Conservation (phyloP, 2,888 invertebrate species). For the Eueremaeus valkanovi region DNA sequence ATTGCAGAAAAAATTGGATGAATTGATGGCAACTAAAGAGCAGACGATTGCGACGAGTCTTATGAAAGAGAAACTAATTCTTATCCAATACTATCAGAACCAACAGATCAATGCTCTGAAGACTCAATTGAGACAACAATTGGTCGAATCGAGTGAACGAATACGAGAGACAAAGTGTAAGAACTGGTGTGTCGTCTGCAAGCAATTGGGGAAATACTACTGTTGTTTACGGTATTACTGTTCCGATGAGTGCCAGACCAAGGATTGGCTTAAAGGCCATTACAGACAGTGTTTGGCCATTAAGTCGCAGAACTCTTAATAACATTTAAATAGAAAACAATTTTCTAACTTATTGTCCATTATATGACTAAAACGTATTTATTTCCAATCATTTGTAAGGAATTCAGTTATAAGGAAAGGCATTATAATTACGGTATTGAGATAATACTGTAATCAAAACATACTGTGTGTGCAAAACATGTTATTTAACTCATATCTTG, state of each 20-base stretch:
- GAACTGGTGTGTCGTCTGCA: neutral
- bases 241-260: neutral
- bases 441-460: too few species aligned
- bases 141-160: too few species aligned
- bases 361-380: too few species aligned
- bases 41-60: too few species aligned
- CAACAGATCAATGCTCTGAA: neutral
- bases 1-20: neutral
- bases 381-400: too few species aligned
- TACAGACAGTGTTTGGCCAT: neutral
- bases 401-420: too few species aligned
- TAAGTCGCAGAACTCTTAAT: too few species aligned
- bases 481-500: too few species aligned
- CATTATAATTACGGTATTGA: too few species aligned
- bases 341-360: too few species aligned
- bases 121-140: neutral
- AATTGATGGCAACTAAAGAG: neutral
- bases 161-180: neutral
- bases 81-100: neutral
- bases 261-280: neutral
- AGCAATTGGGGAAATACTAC: neutral
- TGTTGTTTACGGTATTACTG: constrained; percentile 17
- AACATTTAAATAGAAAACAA: too few species aligned
- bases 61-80: neutral
- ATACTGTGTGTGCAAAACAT: too few species aligned